These are phyloP conservation scores for Drosophila parabipectinata DNA, from an alignment of 1,140 invertebrate genomes.

Conservation along the genomic window DNA sequence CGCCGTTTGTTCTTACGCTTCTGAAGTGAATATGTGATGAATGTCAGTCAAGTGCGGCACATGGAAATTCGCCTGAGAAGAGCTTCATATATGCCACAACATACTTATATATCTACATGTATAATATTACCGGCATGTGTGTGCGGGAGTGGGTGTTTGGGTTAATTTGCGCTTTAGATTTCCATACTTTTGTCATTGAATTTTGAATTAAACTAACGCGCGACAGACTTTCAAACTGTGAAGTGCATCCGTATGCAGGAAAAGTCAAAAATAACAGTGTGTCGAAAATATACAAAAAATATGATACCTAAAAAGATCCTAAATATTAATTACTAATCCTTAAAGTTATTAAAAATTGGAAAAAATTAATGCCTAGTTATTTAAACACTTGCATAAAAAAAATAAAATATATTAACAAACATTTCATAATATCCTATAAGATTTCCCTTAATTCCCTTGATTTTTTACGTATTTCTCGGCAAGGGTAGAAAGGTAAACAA, in stretches of 20 bases:
- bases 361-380: too few species aligned
- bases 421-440: constrained; percentile 4
- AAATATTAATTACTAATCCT: not conserved
- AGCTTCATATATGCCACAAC: constrained; percentile 14
- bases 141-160: constrained; percentile 40
- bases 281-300: not conserved
- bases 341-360: not conserved
- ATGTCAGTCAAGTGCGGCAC: constrained; percentile 52
- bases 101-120: not conserved
- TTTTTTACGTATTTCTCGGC: constrained; percentile 36
- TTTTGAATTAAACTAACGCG: constrained; percentile 59
- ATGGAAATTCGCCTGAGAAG: constrained; percentile 29
- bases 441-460: constrained; percentile 24
- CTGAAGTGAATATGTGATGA: constrained; percentile 28
- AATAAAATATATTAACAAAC: not conserved
- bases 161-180: constrained; percentile 69
- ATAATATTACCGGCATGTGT: not conserved
- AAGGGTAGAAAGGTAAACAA: constrained; percentile 65
- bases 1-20: constrained; percentile 17
- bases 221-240: constrained; percentile 36
- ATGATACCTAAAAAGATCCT: not conserved
- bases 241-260: constrained; percentile 5
- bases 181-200: constrained; percentile 65
- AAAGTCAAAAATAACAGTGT: not conserved
- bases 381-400: too few species aligned